Evolutionary conservation across 2,888 invertebrate genomes (phyloP), one percentile per base, ranked within the genome.

Genomic region (Dione vanillae): DNA sequence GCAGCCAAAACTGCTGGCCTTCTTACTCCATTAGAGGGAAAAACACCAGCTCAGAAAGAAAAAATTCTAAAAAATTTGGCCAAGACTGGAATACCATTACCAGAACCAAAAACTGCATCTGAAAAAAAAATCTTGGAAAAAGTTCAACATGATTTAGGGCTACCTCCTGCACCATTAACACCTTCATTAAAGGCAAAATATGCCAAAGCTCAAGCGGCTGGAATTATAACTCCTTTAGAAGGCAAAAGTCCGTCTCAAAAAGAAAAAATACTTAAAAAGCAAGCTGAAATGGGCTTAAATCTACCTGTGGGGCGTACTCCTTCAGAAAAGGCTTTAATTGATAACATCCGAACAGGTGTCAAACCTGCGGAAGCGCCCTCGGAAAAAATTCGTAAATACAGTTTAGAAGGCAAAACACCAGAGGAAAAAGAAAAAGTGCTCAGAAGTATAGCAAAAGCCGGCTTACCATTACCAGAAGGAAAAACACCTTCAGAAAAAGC

Each of bases 401-500:
- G 77, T 2, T 54, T 78, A 19, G 70, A 74, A 56, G 78, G 75
- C 11, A 80, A 79, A 73, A 67, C 77, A 9, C 70, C 71, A 19
- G 69, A 79, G 11, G 78, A 84, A 69, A 82, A 81, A 66, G 81
- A 83, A 67, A 71, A 62, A 56, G 70, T 73, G 10, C 20, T 77
- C 37, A 76, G 40, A 75, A 79, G 75, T 5, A 71, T 83, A 64
- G 81, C 77, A 6, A 76, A 69, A 61, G 75, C 77, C 12, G 83
- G 83, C 0, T 12, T 83, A 1, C 79, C 79, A 0, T 69, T 85
- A 6, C 84, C 84, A 5, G 80, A 82, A 65, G 83, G 70, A 0
- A 80, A 81, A 78, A 82, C 83, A 2, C 20, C 77, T 0, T 85
- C 85, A 0, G 86, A 83, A 49, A 80, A 77, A 65, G 77, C 80